phyloP scores from a whole-genome alignment of 2,113 vertebrate genomes.

The Gobius niger region DNA sequence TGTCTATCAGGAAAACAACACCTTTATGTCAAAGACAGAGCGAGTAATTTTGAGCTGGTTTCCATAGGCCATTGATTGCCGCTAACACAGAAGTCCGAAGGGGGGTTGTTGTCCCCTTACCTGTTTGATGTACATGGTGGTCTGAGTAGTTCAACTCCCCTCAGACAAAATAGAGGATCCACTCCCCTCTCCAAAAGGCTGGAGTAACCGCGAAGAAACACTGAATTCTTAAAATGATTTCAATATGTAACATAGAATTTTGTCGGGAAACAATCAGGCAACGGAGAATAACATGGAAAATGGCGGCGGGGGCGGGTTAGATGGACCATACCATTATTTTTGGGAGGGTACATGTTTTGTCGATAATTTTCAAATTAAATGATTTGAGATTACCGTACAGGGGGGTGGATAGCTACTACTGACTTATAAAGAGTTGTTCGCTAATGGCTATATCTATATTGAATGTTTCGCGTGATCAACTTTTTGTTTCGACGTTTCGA shows the following conservation, averaged over 20 bases:
- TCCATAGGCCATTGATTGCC: conserved; percentile 7
- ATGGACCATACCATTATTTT: conserved; percentile 48
- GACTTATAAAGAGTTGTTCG: no score
- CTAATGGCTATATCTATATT: background rate
- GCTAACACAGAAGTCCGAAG: conserved; percentile 13
- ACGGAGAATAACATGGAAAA: conserved; percentile 78
- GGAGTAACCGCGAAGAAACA: conserved; percentile 49
- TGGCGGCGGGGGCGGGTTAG: conserved; percentile 79
- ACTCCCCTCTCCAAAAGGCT: conserved; percentile 52
- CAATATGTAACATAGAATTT: conserved; percentile 44
- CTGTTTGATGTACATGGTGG: conserved; percentile 82
- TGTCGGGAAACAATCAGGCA: conserved; percentile 23
- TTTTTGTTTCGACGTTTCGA: background rate
- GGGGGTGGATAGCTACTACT: no score
- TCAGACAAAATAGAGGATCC: conserved; percentile 34
- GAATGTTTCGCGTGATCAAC: background rate
- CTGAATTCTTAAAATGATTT: conserved; percentile 11
- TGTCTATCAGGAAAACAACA: background rate
- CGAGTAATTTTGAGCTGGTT: background rate
- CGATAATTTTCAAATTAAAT: background rate
- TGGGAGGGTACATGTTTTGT: conserved; percentile 16
- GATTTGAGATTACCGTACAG: no score
- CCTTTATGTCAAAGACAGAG: background rate
- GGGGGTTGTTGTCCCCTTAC: conserved; percentile 54
- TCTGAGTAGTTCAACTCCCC: conserved; percentile 37